Conservation (phyloP, 1,140 invertebrate species). For the Drosophila guanche region DNA sequence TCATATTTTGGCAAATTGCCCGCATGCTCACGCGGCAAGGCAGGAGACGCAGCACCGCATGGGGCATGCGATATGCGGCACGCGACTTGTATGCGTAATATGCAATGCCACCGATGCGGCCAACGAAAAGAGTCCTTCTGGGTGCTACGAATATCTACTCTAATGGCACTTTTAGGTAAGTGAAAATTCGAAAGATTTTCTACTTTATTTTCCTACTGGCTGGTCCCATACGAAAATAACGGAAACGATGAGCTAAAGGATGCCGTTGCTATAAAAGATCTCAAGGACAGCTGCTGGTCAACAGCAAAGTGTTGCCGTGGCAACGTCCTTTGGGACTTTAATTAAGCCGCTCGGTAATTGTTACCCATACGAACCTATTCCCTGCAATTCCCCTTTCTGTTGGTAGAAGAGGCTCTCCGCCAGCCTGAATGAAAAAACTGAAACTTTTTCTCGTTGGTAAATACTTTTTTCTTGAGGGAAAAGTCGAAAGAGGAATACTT, state of each 20-base stretch:
- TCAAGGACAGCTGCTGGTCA: constrained; percentile 9
- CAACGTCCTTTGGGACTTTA: constrained; percentile 33
- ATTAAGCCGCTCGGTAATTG: constrained; percentile 67
- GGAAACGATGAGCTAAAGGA: constrained; percentile 1
- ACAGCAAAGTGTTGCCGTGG: constrained; percentile 14
- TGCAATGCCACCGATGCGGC: constrained; percentile 27
- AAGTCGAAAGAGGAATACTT: constrained; percentile 27
- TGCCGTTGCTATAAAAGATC: not conserved
- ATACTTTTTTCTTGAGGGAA: constrained; percentile 1
- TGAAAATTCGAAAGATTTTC: constrained; percentile 15
- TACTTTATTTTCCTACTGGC: not conserved
- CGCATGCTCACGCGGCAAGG: constrained; percentile 7
- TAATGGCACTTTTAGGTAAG: constrained; percentile 47
- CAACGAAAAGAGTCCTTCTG: constrained; percentile 29
- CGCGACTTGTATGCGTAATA: constrained; percentile 48
- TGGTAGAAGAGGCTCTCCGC: constrained; percentile 18
- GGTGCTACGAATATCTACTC: constrained; percentile 24
- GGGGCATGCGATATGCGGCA: not conserved
- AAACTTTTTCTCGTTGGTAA: constrained; percentile 28
- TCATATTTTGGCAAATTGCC: constrained; percentile 35
- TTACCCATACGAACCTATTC: constrained; percentile 68
- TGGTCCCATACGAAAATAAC: not conserved
- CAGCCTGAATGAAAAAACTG: constrained; percentile 6
- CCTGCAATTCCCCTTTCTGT: constrained; percentile 37
- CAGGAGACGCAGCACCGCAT: too few relatives aligned